A percentile compares a stretch with the other conserved stretches of the same genome.
These are phyloP conservation scores for Exocentrus adspersus DNA, from an alignment of 2,888 invertebrate species.

Conservation along the genomic window DNA sequence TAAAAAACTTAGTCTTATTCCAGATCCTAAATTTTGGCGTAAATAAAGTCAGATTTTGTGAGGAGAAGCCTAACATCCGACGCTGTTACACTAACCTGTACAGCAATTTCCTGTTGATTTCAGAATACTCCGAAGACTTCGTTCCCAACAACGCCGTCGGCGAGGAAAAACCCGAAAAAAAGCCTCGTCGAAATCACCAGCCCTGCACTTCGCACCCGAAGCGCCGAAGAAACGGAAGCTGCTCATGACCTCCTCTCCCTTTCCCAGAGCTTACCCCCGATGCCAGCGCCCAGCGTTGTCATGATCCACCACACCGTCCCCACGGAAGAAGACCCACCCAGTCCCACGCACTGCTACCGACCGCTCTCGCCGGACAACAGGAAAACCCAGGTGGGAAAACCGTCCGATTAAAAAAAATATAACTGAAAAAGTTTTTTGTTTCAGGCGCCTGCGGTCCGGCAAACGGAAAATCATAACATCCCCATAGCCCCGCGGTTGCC, in stretches of 20 bases:
- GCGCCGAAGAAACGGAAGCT: slow-evolving; percentile 88
- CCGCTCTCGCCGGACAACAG: slow-evolving; percentile 52
- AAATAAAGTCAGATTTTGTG: too few species aligned
- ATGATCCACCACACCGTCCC: slow-evolving; percentile 69
- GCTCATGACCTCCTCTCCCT: slow-evolving; percentile 84
- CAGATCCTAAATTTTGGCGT: too few species aligned
- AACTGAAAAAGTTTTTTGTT: slow-evolving; percentile 6
- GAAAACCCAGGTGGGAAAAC: slow-evolving; percentile 17
- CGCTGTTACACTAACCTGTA: too few species aligned
- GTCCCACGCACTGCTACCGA: slow-evolving; percentile 53
- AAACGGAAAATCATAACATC: slow-evolving; percentile 28
- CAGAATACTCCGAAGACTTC: slow-evolving; percentile 56
- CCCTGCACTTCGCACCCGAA: slow-evolving; percentile 66
- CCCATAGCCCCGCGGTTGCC: slow-evolving; percentile 16
- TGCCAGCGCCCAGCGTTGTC: slow-evolving; percentile 76
- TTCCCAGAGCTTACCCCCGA: slow-evolving; percentile 80
- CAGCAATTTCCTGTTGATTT: slow-evolving; percentile 24
- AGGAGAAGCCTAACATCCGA: too few species aligned
- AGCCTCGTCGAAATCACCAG: slow-evolving; percentile 59
- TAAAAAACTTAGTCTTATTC: too few species aligned
- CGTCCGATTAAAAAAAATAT: too few species aligned
- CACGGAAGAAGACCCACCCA: slow-evolving; percentile 57
- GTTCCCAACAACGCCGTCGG: slow-evolving; percentile 50
- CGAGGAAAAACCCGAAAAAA: slow-evolving; percentile 36
- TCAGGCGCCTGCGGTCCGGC: slow-evolving; percentile 22